These are phyloP conservation scores for Coecobrya sp. DNA, from an alignment of 2,888 invertebrate species.

Conservation along the genomic window DNA sequence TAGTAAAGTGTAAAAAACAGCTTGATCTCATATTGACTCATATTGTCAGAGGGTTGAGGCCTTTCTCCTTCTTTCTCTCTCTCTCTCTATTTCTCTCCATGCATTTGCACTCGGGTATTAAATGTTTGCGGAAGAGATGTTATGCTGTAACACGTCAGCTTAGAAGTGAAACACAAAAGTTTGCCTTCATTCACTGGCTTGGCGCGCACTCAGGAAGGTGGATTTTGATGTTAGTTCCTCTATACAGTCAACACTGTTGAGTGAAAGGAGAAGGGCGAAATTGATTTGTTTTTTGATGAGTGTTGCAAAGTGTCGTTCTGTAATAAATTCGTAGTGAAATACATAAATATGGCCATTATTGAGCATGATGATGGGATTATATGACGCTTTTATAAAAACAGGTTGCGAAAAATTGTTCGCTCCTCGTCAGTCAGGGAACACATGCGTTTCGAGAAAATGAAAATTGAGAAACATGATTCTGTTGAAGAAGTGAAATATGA, in stretches of 20 bases:
- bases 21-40: not conserved
- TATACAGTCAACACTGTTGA: not conserved
- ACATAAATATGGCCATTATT: not conserved
- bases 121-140: not conserved
- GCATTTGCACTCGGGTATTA: not conserved
- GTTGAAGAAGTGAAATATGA: too few relatives aligned
- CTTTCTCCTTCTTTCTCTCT: conserved; percentile 5
- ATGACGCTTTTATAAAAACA: not conserved
- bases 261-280: not conserved
- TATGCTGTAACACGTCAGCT: not conserved
- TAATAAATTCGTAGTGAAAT: not conserved
- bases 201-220: not conserved
- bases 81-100: not conserved
- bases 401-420: too few relatives aligned
- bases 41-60: not conserved
- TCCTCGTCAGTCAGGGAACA: too few relatives aligned
- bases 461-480: too few relatives aligned
- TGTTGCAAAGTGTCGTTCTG: not conserved
- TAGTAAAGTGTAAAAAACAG: not conserved
- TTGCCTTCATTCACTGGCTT: not conserved
- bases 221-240: not conserved
- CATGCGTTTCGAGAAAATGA: too few relatives aligned
- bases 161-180: conserved; percentile 9
- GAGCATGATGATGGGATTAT: not conserved
- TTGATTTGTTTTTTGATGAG: not conserved